Percentiles rank a stretch among this genome's conserved stretches.
These are phyloP conservation scores for Nestor notabilis DNA, from an alignment of 2,113 vertebrate genomes.

Conservation along the genomic window DNA sequence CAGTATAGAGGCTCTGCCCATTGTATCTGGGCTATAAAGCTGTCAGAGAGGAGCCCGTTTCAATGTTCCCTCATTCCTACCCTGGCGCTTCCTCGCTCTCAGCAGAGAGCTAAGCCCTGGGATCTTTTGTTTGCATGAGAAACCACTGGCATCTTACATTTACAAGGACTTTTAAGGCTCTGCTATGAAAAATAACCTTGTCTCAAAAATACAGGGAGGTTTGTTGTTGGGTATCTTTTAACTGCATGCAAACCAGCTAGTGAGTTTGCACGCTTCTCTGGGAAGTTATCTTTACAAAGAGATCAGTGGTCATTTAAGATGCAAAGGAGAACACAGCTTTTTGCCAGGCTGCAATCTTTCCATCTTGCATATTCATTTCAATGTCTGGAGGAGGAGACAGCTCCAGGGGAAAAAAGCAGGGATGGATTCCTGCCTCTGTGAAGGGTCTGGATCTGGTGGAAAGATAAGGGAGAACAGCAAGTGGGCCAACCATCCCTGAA, in stretches of 20 bases:
- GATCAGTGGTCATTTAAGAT: not conserved
- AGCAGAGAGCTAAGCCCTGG: slow-evolving; percentile 41
- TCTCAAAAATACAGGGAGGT: not conserved
- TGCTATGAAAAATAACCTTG: slow-evolving; percentile 46
- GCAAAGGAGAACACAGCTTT: not conserved
- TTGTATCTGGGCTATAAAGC: slow-evolving; percentile 75
- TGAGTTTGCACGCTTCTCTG: not conserved
- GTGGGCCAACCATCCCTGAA: not conserved
- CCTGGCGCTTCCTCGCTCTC: slow-evolving; percentile 49
- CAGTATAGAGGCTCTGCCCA: slow-evolving; percentile 63
- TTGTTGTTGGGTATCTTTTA: not conserved
- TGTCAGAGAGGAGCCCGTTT: slow-evolving; percentile 65
- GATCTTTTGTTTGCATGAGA: slow-evolving; percentile 69
- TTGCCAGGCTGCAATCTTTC: not conserved
- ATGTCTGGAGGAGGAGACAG: not conserved
- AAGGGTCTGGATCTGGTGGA: not conserved
- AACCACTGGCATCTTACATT: slow-evolving; percentile 63
- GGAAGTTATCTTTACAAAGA: not conserved
- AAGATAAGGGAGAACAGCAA: not conserved
- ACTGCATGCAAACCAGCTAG: not conserved
- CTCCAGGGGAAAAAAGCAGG: not conserved
- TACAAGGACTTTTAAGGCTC: slow-evolving; percentile 29
- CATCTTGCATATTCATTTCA: slow-evolving; percentile 34
- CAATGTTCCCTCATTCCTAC: slow-evolving; percentile 43
- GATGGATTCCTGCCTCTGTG: not conserved